Percentiles rank a stretch among this genome's conserved stretches.
These are phyloP conservation scores for Oceanodroma leucorhoa DNA, from an alignment of 2,797 vertebrate species.

Conservation along the genomic window DNA sequence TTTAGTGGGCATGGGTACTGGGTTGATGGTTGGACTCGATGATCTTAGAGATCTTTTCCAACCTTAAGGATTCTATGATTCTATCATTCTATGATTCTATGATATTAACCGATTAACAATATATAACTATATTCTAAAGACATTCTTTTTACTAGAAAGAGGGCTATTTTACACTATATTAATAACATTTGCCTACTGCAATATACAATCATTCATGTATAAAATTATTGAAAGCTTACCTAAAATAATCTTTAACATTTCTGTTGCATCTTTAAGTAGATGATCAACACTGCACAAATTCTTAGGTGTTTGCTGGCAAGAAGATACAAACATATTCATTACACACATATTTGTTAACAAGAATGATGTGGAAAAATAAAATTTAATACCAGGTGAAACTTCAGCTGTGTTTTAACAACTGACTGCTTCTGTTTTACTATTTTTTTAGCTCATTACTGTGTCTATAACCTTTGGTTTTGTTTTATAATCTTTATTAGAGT, in stretches of 20 bases:
- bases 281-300: not conserved
- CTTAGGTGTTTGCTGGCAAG: not conserved
- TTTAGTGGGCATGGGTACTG: too few relatives aligned
- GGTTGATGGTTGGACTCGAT: too few relatives aligned
- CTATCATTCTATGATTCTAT: too few relatives aligned
- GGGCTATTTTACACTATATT: not conserved
- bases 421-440: not conserved
- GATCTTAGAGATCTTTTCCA: too few relatives aligned
- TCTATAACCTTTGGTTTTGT: not conserved
- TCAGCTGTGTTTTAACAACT: not conserved
- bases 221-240: not conserved
- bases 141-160: not conserved
- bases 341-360: not conserved
- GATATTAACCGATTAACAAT: not conserved
- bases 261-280: not conserved
- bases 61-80: too few relatives aligned
- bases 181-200: not conserved
- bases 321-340: not conserved
- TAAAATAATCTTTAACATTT: not conserved
- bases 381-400: not conserved
- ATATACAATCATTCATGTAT: not conserved
- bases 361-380: not conserved
- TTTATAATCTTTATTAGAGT: not conserved
- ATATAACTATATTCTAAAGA: not conserved
- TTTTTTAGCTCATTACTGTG: not conserved